These are phyloP conservation scores for Pterophyllum scalare DNA, from an alignment of 2,113 vertebrate species.

Conservation along the genomic window DNA sequence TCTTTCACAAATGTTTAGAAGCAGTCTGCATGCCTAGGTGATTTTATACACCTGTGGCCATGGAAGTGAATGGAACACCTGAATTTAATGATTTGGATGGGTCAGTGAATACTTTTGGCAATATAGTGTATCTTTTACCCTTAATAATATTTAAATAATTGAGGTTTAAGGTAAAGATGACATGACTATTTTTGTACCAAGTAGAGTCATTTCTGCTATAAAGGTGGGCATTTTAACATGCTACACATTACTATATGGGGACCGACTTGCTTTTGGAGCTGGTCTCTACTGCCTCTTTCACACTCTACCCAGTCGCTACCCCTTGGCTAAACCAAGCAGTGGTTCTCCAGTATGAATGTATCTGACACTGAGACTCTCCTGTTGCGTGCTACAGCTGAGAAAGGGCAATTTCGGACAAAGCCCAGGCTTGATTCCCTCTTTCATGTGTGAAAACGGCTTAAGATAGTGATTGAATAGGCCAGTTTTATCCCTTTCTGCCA, in stretches of 20 bases:
- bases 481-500: slow-evolving; percentile 22
- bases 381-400: slow-evolving; percentile 2
- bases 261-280: background rate
- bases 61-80: too few species aligned
- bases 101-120: too few species aligned
- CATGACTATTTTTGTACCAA: background rate
- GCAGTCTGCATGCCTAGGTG: too few species aligned
- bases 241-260: background rate
- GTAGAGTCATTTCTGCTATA: background rate
- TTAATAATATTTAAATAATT: background rate
- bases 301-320: background rate
- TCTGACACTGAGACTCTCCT: slow-evolving; percentile 5
- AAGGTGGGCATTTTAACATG: background rate
- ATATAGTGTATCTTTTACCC: background rate
- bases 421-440: background rate
- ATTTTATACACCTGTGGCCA: too few species aligned
- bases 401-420: slow-evolving; percentile 15
- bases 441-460: slow-evolving; percentile 3
- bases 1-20: too few species aligned
- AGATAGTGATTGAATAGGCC: slow-evolving; percentile 28
- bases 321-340: background rate
- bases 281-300: background rate
- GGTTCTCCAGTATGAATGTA: background rate
- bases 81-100: too few species aligned
- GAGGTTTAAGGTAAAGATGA: background rate